Conservation (phyloP, 2,797 vertebrate species). For the Myioborus melanocephalus region DNA sequence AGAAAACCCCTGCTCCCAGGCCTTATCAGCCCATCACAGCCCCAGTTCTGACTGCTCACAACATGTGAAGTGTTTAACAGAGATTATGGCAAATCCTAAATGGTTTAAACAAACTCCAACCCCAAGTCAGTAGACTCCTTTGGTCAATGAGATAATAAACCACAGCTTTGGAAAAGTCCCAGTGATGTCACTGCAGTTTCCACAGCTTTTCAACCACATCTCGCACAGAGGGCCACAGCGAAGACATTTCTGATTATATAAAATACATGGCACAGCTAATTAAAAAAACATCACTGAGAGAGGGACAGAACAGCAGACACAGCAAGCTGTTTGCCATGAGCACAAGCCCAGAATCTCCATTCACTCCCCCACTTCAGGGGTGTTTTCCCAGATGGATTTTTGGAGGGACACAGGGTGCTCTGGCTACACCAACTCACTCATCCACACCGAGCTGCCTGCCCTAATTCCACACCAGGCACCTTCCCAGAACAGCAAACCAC, state of each 20-base stretch:
- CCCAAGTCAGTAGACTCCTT: background rate
- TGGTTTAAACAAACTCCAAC: background rate
- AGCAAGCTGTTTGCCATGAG: background rate
- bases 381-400: background rate
- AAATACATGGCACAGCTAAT: background rate
- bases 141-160: conserved; percentile 56
- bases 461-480: background rate
- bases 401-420: background rate
- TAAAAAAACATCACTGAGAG: background rate
- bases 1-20: background rate
- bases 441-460: background rate
- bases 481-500: background rate
- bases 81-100: background rate
- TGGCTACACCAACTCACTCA: rapidly evolving
- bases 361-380: background rate
- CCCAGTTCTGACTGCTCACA: background rate
- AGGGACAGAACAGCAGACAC: background rate
- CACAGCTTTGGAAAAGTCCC: conserved; percentile 9
- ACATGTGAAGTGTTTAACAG: background rate
- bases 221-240: background rate
- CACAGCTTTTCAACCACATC: background rate
- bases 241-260: background rate
- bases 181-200: conserved; percentile 16
- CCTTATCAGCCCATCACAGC: background rate
- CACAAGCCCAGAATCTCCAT: background rate